phyloP scores from a whole-genome alignment of 2,113 vertebrate genomes.

The Atractosteus spatula region DNA sequence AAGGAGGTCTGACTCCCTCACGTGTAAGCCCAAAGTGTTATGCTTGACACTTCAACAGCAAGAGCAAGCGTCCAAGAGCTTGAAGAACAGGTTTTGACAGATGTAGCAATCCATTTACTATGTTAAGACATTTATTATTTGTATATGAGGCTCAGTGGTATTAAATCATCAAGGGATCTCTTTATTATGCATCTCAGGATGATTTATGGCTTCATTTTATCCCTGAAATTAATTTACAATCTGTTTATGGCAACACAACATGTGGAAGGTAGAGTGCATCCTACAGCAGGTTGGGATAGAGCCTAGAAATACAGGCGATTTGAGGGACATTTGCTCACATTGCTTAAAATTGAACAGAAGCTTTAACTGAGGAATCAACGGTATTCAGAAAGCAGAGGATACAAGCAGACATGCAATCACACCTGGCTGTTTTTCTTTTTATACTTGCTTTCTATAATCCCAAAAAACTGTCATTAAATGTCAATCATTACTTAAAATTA shows the following conservation, averaged over 20 bases:
- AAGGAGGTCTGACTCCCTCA: no score
- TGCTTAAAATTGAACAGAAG: no score
- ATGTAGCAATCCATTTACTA: neutral
- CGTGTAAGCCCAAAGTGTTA: neutral
- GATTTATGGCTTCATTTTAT: conserved; percentile 15
- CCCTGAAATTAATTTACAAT: conserved; percentile 3
- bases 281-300: neutral
- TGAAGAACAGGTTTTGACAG: conserved; percentile 11
- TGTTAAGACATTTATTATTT: conserved; percentile 1
- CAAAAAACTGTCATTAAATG: no score
- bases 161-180: conserved; percentile 8
- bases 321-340: neutral
- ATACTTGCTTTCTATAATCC: no score
- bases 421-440: no score
- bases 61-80: neutral
- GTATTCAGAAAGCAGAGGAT: neutral
- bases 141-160: neutral
- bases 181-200: conserved; percentile 5
- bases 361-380: neutral
- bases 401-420: neutral
- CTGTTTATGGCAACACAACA: neutral
- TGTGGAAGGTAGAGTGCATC: neutral
- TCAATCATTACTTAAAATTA: no score
- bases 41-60: neutral
- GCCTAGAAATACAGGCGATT: neutral